Evolutionary conservation across 2,888 invertebrate species (phyloP), one percentile per base, ranked within the genome.

Genomic region (Steinernema scapterisci): DNA sequence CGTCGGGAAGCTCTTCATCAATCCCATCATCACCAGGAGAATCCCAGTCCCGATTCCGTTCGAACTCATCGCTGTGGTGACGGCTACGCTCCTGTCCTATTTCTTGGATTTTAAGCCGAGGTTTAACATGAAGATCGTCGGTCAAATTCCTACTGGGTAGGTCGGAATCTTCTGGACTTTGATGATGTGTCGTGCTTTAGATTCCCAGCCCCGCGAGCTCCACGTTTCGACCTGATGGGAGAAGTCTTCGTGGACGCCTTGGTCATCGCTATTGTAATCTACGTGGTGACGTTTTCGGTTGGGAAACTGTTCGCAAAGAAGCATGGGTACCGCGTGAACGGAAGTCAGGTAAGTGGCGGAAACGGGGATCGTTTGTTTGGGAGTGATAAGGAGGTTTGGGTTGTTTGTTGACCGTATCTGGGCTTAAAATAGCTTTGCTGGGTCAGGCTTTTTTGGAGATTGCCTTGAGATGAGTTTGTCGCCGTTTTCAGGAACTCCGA

Each of bases 231-330:
- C 43, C 71, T 84, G 3, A 77, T 84, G 76, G 72, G 63, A 0
- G 73, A 77, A 16, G 27, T 71, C 91, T 31, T 91, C 91, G 76
- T 84, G 9, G 89, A 89, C 79, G 87, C 88, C 0, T 75, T 90
- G 44, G 87, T 88, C 44, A 87, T 90, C 25, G 88, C 89, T n/a
- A 87, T 90, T 75, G 89, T 90, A 21, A 85, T 89, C 1, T 90
- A 89, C 82, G 88, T 89, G 13, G 87, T 89, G n/a, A 89, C 89
- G 5, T 88, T 89, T n/a, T 89, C 89, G n/a, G 88, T 90, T 88
- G 89, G 88, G 9, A 89, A 89, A 77, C 84, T 89, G 38, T 88
- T 89, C 75, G 89, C 89, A 13, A 88, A 88, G 77, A 89, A 89
- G 80, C 88, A 89, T 82, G 88, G 88, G 72, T 90, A 90, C 82